Evolutionary conservation across 2,797 vertebrate species (phyloP), one percentile per base, ranked within the genome.

Genomic region (Poeciliopsis gracilis): DNA sequence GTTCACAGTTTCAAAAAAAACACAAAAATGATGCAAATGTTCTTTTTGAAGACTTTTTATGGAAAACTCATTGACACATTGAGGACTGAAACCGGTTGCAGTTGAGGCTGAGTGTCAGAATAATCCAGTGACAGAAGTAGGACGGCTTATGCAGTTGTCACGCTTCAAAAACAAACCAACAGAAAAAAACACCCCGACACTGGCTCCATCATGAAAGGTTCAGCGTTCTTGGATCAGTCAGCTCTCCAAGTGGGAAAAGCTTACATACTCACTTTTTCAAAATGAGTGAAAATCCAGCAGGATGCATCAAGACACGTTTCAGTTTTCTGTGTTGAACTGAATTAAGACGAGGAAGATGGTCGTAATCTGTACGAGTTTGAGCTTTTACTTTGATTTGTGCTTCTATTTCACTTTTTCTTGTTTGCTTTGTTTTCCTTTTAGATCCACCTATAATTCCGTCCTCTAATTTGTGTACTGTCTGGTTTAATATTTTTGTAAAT

Each of bases 61-160:
- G 15, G 63, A 67, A 67, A 67, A 41, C 38, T 43, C 41, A 43
- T 69, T 0, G 10, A 69, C 23, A 16, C 23, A 0, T n/a, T 28
- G 25, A 43, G 25, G 66, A 45, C 66, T 69, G 25, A 15, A 25
- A 69, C 11, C 23, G 23, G 38, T 69, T 43, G 7, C 16, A 36
- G 61, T 23, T 38, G 16, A 66, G 33, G 33, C 33, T 30, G 36
- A 45, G 66, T 69, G 66, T 69, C 66, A 45, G 38, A 69, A 43
- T 43, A 69, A 69, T 43, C 66, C 66, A n/a, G 20, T n/a, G 38
- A n/a, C 66, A 43, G 66, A 69, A 69, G 66, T n/a, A 69, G 23
- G 38, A 69, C 66, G 2, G 38, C 66, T 69, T 11, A 69, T 69
- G 66, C 41, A 45, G 66, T 15, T n/a, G 4, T 69, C 66, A 43